Percentiles rank a stretch among this genome's conserved stretches.
Evolutionary conservation across 2,888 invertebrate genomes (phyloP).

Genomic region (Abrostola triplasia): DNA sequence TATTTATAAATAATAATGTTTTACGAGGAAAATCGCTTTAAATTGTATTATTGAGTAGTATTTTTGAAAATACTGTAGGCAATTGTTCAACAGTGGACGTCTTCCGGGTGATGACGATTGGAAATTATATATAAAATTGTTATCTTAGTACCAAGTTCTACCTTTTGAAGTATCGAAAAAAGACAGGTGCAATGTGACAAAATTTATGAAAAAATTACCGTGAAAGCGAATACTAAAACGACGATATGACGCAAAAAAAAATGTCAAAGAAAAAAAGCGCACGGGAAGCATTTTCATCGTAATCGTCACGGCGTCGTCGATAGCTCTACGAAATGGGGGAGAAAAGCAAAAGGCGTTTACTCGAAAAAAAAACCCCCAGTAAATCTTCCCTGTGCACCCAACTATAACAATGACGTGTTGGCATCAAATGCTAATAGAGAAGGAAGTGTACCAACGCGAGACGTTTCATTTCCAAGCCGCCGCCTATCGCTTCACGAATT

Average conservation of each 20-base stretch:
- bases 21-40: neutral
- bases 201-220: neutral
- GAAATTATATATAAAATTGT: too few species aligned
- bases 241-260: neutral
- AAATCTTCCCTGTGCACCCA: slow-evolving; percentile 55
- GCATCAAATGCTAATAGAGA: slow-evolving; percentile 75
- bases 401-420: slow-evolving; percentile 64
- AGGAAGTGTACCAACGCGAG: slow-evolving; percentile 70
- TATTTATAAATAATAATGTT: neutral
- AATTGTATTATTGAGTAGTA: too few species aligned
- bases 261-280: slow-evolving; percentile 20
- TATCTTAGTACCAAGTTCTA: neutral
- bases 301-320: slow-evolving; percentile 41
- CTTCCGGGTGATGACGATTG: too few species aligned
- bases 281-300: slow-evolving; percentile 38
- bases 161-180: neutral
- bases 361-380: slow-evolving; percentile 46
- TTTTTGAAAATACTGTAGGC: too few species aligned
- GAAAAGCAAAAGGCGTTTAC: slow-evolving; percentile 32
- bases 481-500: slow-evolving; percentile 71
- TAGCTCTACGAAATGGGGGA: slow-evolving; percentile 29
- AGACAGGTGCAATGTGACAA: neutral
- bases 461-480: slow-evolving; percentile 81
- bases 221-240: neutral
- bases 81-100: too few species aligned